Conservation (phyloP, 2,888 invertebrate species). For the Notocelia uddmanniana region DNA sequence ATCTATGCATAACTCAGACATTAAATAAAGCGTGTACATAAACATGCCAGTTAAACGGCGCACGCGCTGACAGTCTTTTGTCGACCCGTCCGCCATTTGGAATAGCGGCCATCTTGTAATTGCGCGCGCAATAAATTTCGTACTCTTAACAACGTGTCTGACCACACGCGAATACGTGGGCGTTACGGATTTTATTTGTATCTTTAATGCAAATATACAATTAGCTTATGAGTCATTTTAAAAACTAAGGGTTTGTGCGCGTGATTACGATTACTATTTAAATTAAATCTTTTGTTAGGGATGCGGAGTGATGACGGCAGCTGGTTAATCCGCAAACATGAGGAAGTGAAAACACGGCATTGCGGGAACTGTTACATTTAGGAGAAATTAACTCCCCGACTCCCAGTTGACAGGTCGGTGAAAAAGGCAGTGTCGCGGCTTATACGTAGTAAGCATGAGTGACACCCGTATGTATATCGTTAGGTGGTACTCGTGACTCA, state of each 20-base stretch:
- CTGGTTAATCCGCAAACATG: too few species aligned
- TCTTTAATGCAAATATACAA: constrained; percentile 52
- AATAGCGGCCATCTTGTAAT: constrained; percentile 65
- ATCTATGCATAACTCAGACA: constrained; percentile 43
- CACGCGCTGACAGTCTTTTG: constrained; percentile 61
- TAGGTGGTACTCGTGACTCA: too few species aligned
- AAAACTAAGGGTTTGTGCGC: background rate
- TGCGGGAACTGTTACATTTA: too few species aligned
- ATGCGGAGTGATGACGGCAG: too few species aligned
- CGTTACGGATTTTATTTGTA: constrained; percentile 59
- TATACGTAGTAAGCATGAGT: too few species aligned
- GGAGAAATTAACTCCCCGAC: too few species aligned
- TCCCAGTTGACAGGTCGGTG: too few species aligned
- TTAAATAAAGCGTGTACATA: constrained; percentile 49
- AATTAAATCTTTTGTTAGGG: too few species aligned
- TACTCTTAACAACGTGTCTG: constrained; percentile 56
- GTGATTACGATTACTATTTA: background rate
- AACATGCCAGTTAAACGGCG: constrained; percentile 51
- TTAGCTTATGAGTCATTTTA: constrained; percentile 49
- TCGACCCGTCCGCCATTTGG: constrained; percentile 62
- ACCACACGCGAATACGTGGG: constrained; percentile 68
- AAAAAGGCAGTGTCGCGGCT: too few species aligned
- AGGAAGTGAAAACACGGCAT: too few species aligned
- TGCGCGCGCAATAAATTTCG: constrained; percentile 61
- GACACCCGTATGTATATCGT: too few species aligned